phyloP scores from a whole-genome alignment of 2,888 invertebrate genomes.

The Melieria omissa region DNA sequence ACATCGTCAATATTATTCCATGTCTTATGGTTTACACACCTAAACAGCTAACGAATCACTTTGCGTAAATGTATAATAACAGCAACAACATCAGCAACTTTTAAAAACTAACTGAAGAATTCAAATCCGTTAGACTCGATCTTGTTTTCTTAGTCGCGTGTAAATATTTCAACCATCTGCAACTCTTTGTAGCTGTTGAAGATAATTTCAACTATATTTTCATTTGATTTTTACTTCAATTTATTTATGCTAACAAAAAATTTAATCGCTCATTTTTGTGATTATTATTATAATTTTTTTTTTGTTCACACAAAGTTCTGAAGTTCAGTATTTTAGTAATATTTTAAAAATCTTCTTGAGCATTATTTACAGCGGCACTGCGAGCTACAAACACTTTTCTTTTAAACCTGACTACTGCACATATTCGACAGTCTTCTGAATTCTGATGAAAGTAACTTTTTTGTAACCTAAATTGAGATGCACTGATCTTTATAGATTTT shows the following conservation, averaged over 20 bases:
- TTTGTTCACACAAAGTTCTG: not conserved
- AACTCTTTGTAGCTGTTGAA: not conserved
- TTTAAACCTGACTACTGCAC: too few relatives aligned
- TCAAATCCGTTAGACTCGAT: not conserved
- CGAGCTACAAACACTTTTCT: too few relatives aligned
- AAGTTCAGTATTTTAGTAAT: not conserved
- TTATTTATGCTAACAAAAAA: conserved; percentile 33
- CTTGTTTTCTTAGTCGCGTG: not conserved
- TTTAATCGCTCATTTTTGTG: conserved; percentile 20
- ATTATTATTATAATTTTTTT: conserved; percentile 3
- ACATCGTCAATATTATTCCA: conserved; percentile 46
- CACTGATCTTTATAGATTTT: too few relatives aligned
- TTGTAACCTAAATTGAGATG: too few relatives aligned
- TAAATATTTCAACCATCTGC: not conserved
- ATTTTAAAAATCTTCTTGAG: not conserved
- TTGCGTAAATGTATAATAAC: not conserved
- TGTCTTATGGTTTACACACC: conserved; percentile 68
- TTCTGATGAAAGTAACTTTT: too few relatives aligned
- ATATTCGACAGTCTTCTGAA: too few relatives aligned
- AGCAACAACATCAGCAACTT: conserved; percentile 1
- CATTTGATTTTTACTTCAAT: not conserved
- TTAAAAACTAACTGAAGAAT: not conserved
- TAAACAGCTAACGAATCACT: too few relatives aligned
- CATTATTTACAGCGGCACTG: too few relatives aligned
- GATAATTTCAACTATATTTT: conserved; percentile 7